Evolutionary conservation across 2,888 invertebrate species (phyloP).

Genomic region (Heliconius sara): DNA sequence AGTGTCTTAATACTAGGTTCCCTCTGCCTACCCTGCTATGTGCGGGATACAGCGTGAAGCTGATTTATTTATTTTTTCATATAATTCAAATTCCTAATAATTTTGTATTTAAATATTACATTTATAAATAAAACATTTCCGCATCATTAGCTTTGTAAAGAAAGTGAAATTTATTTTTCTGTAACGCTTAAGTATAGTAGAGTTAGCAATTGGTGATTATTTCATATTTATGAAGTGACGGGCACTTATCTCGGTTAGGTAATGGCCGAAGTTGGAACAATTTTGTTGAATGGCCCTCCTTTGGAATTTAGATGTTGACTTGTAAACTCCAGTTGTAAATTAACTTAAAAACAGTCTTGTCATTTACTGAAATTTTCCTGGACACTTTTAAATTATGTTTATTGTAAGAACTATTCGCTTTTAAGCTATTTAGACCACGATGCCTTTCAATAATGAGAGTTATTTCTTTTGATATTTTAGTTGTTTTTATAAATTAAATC

Average conservation of each 20-base stretch:
- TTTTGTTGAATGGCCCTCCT: conserved; percentile 30
- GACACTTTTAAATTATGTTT: conserved; percentile 10
- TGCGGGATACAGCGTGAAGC: too few species aligned
- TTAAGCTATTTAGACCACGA: not conserved
- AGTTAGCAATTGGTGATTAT: conserved; percentile 30
- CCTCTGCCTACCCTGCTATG: too few species aligned
- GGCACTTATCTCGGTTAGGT: conserved; percentile 42
- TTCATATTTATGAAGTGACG: conserved; percentile 46
- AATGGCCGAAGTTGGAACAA: conserved; percentile 44
- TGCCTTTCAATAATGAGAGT: too few species aligned
- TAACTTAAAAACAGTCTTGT: conserved; percentile 43
- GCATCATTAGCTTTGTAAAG: not conserved
- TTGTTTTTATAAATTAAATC: too few species aligned
- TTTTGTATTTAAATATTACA: not conserved
- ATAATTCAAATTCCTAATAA: not conserved
- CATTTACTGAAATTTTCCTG: conserved; percentile 29
- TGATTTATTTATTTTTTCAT: too few species aligned
- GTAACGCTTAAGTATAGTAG: conserved; percentile 6
- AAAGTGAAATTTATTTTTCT: conserved; percentile 8
- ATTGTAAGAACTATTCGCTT: not conserved
- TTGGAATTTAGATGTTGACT: conserved; percentile 41
- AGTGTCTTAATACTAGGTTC: too few species aligned
- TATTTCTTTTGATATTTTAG: too few species aligned
- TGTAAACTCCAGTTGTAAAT: conserved; percentile 47
- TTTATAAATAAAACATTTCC: not conserved